A percentile compares a stretch with the other conserved stretches of the same genome.
These are phyloP conservation scores for Tinea semifulvella DNA, from an alignment of 2,888 invertebrate species.

Conservation along the genomic window DNA sequence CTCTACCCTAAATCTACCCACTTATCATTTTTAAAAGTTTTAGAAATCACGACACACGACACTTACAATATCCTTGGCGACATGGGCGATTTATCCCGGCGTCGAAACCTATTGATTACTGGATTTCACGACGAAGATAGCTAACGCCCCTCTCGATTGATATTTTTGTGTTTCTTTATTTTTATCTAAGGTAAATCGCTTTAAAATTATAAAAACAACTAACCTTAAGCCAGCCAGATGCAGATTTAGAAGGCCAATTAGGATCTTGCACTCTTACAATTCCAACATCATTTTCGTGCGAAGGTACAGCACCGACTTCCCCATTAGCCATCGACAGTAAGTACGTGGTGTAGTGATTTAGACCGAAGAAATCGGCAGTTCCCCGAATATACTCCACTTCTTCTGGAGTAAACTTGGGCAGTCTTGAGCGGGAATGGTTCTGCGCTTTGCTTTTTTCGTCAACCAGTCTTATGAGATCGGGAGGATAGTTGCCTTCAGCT, in stretches of 20 bases:
- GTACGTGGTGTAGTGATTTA: constrained; percentile 61
- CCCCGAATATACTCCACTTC: constrained; percentile 55
- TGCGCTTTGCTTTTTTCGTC: constrained; percentile 61
- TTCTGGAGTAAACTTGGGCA: constrained; percentile 62
- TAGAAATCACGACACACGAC: too few relatives aligned
- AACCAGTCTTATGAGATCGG: constrained; percentile 58
- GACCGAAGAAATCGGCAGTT: constrained; percentile 58
- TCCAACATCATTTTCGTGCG: constrained; percentile 70
- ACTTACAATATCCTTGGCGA: too few relatives aligned
- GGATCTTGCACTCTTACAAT: constrained; percentile 63
- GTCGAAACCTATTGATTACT: too few relatives aligned
- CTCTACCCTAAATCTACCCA: too few relatives aligned
- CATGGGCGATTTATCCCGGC: too few relatives aligned
- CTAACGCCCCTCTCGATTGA: too few relatives aligned
- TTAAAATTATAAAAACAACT: constrained; percentile 19
- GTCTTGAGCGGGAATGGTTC: constrained; percentile 62
- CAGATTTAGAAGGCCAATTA: constrained; percentile 69
- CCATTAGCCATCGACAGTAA: constrained; percentile 47
- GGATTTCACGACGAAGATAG: too few relatives aligned
- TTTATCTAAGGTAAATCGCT: too few relatives aligned
- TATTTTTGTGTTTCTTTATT: too few relatives aligned
- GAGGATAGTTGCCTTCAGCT: constrained; percentile 65
- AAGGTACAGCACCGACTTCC: constrained; percentile 57
- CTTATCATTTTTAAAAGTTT: too few relatives aligned
- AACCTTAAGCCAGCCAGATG: constrained; percentile 69